These are phyloP conservation scores for Hypomesus transpacificus DNA, from an alignment of 2,113 vertebrate species.

Conservation along the genomic window DNA sequence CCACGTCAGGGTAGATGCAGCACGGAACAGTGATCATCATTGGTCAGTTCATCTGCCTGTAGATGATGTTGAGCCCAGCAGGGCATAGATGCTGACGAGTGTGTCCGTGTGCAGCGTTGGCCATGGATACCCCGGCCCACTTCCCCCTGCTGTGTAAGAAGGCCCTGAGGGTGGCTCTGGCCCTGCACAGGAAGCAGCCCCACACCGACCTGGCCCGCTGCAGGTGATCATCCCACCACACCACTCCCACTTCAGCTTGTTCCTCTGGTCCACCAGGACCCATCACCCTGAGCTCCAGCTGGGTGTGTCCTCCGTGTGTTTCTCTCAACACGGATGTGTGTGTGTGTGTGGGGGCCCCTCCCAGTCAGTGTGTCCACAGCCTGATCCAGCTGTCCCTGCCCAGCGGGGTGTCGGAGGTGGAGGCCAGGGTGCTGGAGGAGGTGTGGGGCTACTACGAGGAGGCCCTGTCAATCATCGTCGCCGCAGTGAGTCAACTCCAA, in stretches of 20 bases:
- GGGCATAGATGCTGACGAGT: not conserved
- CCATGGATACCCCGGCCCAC: slow-evolving; percentile 84
- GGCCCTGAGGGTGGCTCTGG: slow-evolving; percentile 79
- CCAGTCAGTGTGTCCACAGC: slow-evolving; percentile 82
- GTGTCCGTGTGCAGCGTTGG: slow-evolving; percentile 71
- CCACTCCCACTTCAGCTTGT: not conserved
- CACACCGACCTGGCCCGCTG: slow-evolving; percentile 71
- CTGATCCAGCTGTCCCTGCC: slow-evolving; percentile 85
- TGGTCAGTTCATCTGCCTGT: no score
- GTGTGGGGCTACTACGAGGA: slow-evolving; percentile 84
- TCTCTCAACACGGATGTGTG: not conserved
- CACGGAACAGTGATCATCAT: no score
- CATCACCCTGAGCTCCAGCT: not conserved
- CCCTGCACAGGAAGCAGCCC: slow-evolving; percentile 74
- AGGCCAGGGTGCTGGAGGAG: slow-evolving; percentile 77
- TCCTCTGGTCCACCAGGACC: not conserved
- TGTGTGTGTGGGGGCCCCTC: slow-evolving; percentile 8
- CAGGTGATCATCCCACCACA: slow-evolving; percentile 65
- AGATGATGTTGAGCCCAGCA: no score
- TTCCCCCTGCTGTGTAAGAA: slow-evolving; percentile 82
- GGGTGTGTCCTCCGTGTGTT: not conserved
- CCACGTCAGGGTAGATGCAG: no score
- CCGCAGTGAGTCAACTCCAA: slow-evolving; percentile 77
- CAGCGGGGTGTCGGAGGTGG: slow-evolving; percentile 66
- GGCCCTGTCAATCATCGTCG: slow-evolving; percentile 72